These are phyloP conservation scores for Chrysemys picta DNA, from an alignment of 2,113 vertebrate species.

Conservation along the genomic window DNA sequence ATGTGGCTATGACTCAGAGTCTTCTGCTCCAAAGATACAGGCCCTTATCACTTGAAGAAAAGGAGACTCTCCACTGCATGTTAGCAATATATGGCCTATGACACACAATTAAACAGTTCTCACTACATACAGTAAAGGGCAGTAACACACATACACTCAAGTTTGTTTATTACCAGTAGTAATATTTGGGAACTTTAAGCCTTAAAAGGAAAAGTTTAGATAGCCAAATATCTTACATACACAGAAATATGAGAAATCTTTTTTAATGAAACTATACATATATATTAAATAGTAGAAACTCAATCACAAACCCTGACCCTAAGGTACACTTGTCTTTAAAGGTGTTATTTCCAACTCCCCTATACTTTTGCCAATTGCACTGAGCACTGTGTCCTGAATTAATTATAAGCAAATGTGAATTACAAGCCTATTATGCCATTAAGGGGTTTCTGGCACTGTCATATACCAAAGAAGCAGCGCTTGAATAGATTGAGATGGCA, in stretches of 20 bases:
- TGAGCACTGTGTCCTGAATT: constrained; percentile 24
- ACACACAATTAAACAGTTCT: neutral
- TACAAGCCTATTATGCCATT: constrained; percentile 35
- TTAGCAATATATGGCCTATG: neutral
- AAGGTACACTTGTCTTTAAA: constrained; percentile 19
- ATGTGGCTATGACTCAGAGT: neutral
- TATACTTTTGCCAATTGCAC: neutral
- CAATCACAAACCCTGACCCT: neutral
- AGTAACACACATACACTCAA: neutral
- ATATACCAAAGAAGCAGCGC: constrained; percentile 38
- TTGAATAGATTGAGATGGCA: constrained; percentile 49
- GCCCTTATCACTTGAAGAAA: neutral
- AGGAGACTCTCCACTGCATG: neutral
- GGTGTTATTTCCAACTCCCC: constrained; percentile 4
- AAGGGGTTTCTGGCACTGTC: constrained; percentile 39
- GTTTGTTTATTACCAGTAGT: neutral
- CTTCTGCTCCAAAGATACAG: constrained; percentile 7
- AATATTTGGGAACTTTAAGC: neutral
- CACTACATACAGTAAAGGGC: constrained; percentile 2
- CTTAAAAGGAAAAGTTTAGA: constrained; percentile 7
- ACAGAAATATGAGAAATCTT: neutral
- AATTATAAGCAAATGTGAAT: constrained; percentile 35
- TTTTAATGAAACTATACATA: neutral
- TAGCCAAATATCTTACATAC: neutral
- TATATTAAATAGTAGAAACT: constrained; percentile 5